Base-by-base conservation (phyloP, 2,888 invertebrate genomes). In the Trichogramma dendrolimi region DNA sequence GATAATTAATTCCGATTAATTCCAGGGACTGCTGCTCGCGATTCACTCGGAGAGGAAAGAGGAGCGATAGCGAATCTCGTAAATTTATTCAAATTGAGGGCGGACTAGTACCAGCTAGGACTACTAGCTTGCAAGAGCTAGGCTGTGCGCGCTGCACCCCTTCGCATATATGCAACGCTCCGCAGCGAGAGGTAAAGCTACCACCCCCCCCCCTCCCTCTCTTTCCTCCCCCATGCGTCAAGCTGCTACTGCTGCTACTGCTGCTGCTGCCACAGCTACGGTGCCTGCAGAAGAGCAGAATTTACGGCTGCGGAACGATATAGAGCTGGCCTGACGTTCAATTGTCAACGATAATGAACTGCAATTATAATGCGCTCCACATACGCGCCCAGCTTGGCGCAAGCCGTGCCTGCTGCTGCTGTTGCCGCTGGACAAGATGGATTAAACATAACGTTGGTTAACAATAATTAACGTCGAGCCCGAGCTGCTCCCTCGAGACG, bases 1-100 rank as follows among this genome's bases (percentile, higher is more conserved):
- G 57, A 64, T 62, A 62, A 62, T 64, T 62, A 60, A 64, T 64
- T 64, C 64, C 57, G 61, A 62, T 62, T 64, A 62, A 64, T 64
- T 64, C 57, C 55, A 52, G 56, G 41, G 43, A 54, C 55, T 59
- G 53, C 51, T 38, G 7, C 38, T 10, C 53, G 27, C 27, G 27
- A 27, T 27, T 40, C 41, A 5, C 42, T 40, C 4, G 8, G 38
- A n/a, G 47, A 48, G 41, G 52, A 41, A 51, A 39, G 27, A 38
- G 51, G n/a, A 53, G 50, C 10, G 61, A 64, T 59, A 62, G 54
- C 53, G 55, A 60, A 62, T 62, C 57, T 57, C 62, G 65, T 59
- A 59, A 62, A 64, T 62, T 60, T 65, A 62, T 65, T 60, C 65
- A 58, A 60, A 65, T 62, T 58, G 54, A 57, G 60, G 60, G 43